A percentile compares a stretch with the other conserved stretches of the same genome.
These are phyloP conservation scores for Theonella swinhoei DNA, from an alignment of 37 sponge, comb jelly and placozoan species.

Conservation along the genomic window DNA sequence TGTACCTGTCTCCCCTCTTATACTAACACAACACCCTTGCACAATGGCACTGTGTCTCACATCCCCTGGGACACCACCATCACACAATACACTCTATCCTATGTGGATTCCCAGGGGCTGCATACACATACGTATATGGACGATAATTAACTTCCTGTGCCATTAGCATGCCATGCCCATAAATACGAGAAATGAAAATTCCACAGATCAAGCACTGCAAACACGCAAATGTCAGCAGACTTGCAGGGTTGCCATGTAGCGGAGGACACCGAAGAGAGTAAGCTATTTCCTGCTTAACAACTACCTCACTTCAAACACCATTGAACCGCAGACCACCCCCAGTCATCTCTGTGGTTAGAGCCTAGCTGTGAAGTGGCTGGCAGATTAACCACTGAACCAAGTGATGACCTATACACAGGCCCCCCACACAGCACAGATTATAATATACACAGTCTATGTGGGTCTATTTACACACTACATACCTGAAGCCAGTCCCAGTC, in stretches of 20 bases:
- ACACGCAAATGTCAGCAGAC: neutral
- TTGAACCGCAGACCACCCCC: neutral
- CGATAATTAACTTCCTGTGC: neutral
- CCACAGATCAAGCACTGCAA: neutral
- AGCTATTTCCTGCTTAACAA: neutral
- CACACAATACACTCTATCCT: too few relatives aligned
- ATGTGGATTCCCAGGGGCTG: too few relatives aligned
- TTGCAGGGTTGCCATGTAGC: neutral
- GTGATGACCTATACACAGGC: neutral
- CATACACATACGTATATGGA: too few relatives aligned
- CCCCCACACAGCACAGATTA: neutral
- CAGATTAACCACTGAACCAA: neutral
- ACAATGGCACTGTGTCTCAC: too few relatives aligned
- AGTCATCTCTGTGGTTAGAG: neutral
- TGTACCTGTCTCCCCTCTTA: too few relatives aligned
- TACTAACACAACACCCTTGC: too few relatives aligned
- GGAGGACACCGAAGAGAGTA: neutral
- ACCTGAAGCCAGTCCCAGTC: too few relatives aligned
- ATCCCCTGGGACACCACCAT: too few relatives aligned
- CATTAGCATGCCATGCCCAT: neutral
- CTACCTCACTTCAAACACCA: neutral
- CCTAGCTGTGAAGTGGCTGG: neutral
- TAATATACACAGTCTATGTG: too few relatives aligned
- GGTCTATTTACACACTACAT: too few relatives aligned
- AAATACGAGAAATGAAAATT: neutral